phyloP scores from a whole-genome alignment of 2,888 invertebrate genomes.

The Conops quadrifasciatus region DNA sequence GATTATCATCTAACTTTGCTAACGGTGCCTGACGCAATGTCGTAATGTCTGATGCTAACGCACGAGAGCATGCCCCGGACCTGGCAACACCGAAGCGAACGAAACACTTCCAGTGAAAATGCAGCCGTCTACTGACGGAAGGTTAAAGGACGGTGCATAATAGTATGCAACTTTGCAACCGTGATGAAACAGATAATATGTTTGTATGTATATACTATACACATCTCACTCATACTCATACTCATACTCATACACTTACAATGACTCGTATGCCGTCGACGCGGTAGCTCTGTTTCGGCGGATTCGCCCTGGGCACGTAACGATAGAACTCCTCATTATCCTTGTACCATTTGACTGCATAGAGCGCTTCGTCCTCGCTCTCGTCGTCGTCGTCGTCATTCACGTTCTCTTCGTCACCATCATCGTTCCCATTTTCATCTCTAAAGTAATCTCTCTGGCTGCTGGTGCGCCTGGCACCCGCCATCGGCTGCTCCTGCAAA shows the following conservation, averaged over 20 bases:
- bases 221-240: background rate
- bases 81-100: too few relatives aligned
- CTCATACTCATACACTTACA: slow-evolving; percentile 65
- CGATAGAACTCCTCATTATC: slow-evolving; percentile 86
- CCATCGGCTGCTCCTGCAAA: background rate
- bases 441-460: too few relatives aligned
- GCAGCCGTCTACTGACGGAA: too few relatives aligned
- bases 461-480: slow-evolving; percentile 31
- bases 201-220: too few relatives aligned
- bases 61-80: too few relatives aligned
- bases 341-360: slow-evolving; percentile 86
- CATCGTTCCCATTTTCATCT: background rate
- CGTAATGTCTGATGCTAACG: too few relatives aligned
- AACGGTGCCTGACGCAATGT: too few relatives aligned
- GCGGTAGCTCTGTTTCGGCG: slow-evolving; percentile 76
- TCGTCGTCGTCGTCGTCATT: slow-evolving; percentile 57
- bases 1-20: too few relatives aligned
- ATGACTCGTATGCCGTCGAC: slow-evolving; percentile 72
- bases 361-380: slow-evolving; percentile 70
- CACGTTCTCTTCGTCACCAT: slow-evolving; percentile 26
- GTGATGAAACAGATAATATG: background rate
- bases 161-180: too few relatives aligned
- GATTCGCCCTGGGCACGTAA: slow-evolving; percentile 77
- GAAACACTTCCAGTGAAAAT: too few relatives aligned
- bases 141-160: too few relatives aligned